These are phyloP conservation scores for Acleris holmiana DNA, from an alignment of 2,888 invertebrate species.

Conservation along the genomic window DNA sequence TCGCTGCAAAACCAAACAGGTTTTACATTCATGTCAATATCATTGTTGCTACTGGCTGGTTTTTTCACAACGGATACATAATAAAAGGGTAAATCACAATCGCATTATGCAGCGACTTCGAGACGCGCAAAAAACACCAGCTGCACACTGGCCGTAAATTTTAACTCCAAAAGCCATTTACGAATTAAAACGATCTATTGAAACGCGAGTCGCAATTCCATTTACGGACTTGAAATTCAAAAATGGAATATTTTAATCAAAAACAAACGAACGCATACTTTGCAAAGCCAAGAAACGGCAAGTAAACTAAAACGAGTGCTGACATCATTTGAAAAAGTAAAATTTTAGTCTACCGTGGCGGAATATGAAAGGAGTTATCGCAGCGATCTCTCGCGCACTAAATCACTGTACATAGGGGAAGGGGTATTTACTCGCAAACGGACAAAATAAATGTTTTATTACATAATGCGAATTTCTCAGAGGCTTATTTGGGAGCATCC, in stretches of 20 bases:
- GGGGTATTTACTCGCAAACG: constrained; percentile 81
- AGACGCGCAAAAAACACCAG: constrained; percentile 33
- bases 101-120: constrained; percentile 25
- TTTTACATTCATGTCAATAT: constrained; percentile 48
- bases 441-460: constrained; percentile 84
- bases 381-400: constrained; percentile 82
- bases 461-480: constrained; percentile 82
- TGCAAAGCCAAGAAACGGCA: constrained; percentile 51
- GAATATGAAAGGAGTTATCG: constrained; percentile 83
- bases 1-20: constrained; percentile 66
- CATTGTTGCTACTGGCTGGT: constrained; percentile 39
- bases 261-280: constrained; percentile 49
- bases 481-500: constrained; percentile 59
- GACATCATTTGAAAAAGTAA: constrained; percentile 62
- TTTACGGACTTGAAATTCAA: constrained; percentile 44
- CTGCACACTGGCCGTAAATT: constrained; percentile 35
- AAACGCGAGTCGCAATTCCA: constrained; percentile 10
- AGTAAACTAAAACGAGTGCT: constrained; percentile 49
- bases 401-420: constrained; percentile 82
- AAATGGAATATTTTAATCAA: constrained; percentile 50
- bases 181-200: constrained; percentile 28
- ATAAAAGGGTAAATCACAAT: constrained; percentile 24
- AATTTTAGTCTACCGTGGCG: constrained; percentile 67
- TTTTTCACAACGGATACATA: constrained; percentile 12
- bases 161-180: constrained; percentile 35